Base-by-base conservation (phyloP, 2,797 vertebrate species). In the Gallinago solitaria region DNA sequence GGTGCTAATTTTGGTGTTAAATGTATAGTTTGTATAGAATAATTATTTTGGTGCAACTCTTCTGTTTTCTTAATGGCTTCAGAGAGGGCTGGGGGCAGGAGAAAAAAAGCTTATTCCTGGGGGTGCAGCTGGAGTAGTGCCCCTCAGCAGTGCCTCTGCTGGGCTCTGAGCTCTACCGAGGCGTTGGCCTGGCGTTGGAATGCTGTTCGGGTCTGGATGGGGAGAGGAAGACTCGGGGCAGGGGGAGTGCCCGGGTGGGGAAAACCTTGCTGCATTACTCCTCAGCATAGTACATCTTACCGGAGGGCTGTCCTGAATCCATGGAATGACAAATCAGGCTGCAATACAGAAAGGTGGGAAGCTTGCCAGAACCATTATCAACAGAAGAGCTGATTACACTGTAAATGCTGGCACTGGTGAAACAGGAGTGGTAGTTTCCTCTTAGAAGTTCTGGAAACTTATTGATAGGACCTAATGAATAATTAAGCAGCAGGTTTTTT, bases 381-480 rank as follows among this genome's bases (percentile, higher is more conserved):
- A 16, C 67, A 77, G 47, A 76, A 33, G 71, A 74, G 83, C 51
- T 85, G 88, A 92, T 92, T 77, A 41, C 50, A 24, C 68, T 57
- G 74, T 87, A 90, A 95, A 77, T 84, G 84, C 56, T 74, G 65
- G 5, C 57, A 73, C 76, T 86, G 12, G 33, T 90, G 60, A 89
- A 90, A 30, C 39, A 59, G 76, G 56, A 94, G 83, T 67, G 39
- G 63, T 87, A 16, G 70, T 56, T 96, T 95, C 78, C 77, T 84
- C 32, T 39, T 75, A 57, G 43, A 53, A 60, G 33, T 71, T 83
- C 74, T 90, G 56, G 60, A 70, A 89, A 61, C 41, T 67, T 74
- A 70, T 10, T 74, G 91, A 32, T 87, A 33, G 2, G 50, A 71
- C 21, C 9, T 87, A 60, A 77, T 64, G 64, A 77, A 74, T 78